Evolutionary conservation across 2,113 vertebrate species (phyloP).

Genomic region (Cololabis saira): DNA sequence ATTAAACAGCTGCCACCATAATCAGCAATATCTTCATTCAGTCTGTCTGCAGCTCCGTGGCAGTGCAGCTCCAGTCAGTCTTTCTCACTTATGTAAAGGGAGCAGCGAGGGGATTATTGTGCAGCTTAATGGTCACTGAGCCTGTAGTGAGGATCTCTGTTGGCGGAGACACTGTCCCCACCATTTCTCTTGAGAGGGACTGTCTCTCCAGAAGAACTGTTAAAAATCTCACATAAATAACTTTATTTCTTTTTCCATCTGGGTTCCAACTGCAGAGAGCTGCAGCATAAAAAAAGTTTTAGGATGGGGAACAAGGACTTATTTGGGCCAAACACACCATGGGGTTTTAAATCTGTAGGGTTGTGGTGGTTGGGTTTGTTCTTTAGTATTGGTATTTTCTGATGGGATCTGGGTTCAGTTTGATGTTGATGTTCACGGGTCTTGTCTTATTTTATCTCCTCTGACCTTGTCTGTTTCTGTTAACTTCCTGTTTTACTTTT

Average conservation of each 20-base stretch:
- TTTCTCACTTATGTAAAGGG: slow-evolving; percentile 4
- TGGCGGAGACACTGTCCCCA: too few relatives aligned
- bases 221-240: slow-evolving; percentile 27
- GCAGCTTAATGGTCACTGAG: slow-evolving; percentile 12
- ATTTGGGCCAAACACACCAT: slow-evolving; percentile 16
- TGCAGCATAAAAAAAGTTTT: not conserved
- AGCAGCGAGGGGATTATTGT: not conserved
- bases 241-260: slow-evolving; percentile 6
- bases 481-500: too few relatives aligned
- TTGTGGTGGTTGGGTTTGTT: too few relatives aligned
- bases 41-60: slow-evolving; percentile 11
- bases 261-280: slow-evolving; percentile 12
- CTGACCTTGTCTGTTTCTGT: too few relatives aligned
- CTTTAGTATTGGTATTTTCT: too few relatives aligned
- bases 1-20: slow-evolving; percentile 27
- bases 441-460: too few relatives aligned
- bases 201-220: not conserved
- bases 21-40: slow-evolving; percentile 29
- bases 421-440: too few relatives aligned
- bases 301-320: slow-evolving; percentile 8
- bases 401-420: too few relatives aligned
- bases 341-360: not conserved
- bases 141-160: slow-evolving; percentile 9
- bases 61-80: slow-evolving; percentile 10
- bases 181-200: too few relatives aligned